Conservation (phyloP, 2,888 invertebrate genomes). For the Tipula vernalis region DNA sequence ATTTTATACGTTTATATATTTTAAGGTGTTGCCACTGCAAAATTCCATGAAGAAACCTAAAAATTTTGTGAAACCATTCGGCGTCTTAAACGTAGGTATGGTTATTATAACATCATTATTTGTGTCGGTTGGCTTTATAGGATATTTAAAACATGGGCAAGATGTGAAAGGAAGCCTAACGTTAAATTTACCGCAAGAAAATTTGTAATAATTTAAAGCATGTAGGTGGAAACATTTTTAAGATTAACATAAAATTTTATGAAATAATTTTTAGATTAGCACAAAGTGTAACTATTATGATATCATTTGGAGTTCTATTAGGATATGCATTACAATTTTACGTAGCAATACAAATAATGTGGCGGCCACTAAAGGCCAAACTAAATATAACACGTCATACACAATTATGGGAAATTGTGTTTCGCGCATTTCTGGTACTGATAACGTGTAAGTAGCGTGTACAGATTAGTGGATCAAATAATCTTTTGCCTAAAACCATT, state of each 20-base stretch:
- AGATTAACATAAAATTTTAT: not conserved
- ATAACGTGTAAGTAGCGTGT: slow-evolving; percentile 63
- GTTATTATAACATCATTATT: slow-evolving; percentile 64
- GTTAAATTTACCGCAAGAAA: slow-evolving; percentile 55
- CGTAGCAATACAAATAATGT: slow-evolving; percentile 82
- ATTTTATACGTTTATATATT: slow-evolving; percentile 11
- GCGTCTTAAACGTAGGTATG: slow-evolving; percentile 87
- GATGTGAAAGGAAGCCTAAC: slow-evolving; percentile 73
- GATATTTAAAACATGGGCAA: slow-evolving; percentile 81
- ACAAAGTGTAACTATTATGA: slow-evolving; percentile 68
- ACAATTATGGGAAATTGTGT: slow-evolving; percentile 54
- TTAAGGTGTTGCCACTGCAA: slow-evolving; percentile 81
- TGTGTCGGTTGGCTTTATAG: slow-evolving; percentile 69
- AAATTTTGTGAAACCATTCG: slow-evolving; percentile 63
- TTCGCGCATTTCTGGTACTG: slow-evolving; percentile 58
- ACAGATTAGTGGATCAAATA: not conserved
- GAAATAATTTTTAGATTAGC: slow-evolving; percentile 48
- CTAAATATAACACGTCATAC: slow-evolving; percentile 42
- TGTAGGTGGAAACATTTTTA: not conserved
- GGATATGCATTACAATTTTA: slow-evolving; percentile 92
- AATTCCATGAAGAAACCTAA: slow-evolving; percentile 77
- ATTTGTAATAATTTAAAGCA: slow-evolving; percentile 14
- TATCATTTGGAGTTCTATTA: slow-evolving; percentile 74
- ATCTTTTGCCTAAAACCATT: slow-evolving; percentile 17
- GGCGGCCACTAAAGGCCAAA: slow-evolving; percentile 51